Percentiles rank a stretch among this genome's conserved stretches.
Conservation (phyloP, 1,140 invertebrate genomes). For the Aphelinus atriplicis region DNA sequence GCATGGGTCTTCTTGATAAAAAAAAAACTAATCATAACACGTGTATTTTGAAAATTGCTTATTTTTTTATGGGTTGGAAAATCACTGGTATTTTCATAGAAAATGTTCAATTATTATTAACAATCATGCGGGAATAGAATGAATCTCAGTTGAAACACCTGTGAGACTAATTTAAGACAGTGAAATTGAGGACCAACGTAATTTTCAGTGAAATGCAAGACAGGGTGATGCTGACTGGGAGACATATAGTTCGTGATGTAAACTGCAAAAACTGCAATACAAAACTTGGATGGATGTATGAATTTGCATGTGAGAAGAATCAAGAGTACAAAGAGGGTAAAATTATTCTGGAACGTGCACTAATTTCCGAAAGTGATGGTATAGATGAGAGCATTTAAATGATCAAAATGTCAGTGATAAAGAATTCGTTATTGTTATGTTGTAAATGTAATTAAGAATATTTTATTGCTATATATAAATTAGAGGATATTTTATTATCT, state of each 20-base stretch:
- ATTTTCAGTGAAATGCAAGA: constrained; percentile 86
- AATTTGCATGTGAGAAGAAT: constrained; percentile 96
- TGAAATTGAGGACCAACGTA: constrained; percentile 14
- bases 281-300: constrained; percentile 94
- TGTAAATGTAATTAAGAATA: constrained; percentile 8
- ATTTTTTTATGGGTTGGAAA: too few relatives aligned
- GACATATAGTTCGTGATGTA: constrained; percentile 88
- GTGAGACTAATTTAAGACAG: background rate
- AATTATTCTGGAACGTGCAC: constrained; percentile 83
- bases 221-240: constrained; percentile 91
- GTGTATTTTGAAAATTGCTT: too few relatives aligned
- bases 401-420: constrained; percentile 10
- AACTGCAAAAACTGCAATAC: constrained; percentile 48
- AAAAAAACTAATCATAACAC: too few relatives aligned
- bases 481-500: constrained; percentile 13
- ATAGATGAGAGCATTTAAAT: constrained; percentile 75
- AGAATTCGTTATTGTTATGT: constrained; percentile 20
- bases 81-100: too few relatives aligned
- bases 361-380: constrained; percentile 90
- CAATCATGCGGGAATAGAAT: too few relatives aligned
- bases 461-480: background rate
- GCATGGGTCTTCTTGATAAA: too few relatives aligned
- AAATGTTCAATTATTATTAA: too few relatives aligned
- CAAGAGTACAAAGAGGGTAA: constrained; percentile 81
- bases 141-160: background rate